Evolutionary conservation across 2,888 invertebrate genomes (phyloP).

Genomic region (Pemphredon lugubris): DNA sequence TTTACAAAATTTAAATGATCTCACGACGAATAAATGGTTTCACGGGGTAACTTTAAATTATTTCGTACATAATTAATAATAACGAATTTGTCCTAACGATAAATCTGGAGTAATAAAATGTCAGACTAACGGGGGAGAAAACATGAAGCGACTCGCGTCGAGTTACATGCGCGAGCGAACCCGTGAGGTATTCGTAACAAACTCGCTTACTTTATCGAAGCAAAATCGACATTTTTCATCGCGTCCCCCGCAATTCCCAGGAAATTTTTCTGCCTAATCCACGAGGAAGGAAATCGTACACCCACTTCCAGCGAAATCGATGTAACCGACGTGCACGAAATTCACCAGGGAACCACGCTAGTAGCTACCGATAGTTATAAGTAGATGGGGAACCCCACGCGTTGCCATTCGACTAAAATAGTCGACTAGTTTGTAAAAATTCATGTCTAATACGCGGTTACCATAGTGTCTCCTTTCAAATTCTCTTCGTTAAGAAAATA

Average conservation of each 20-base stretch:
- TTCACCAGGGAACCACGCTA: not conserved
- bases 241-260: not conserved
- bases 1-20: no score
- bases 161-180: not conserved
- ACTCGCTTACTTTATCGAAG: not conserved
- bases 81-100: no score
- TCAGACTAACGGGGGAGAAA: not conserved
- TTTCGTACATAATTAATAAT: no score
- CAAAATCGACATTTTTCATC: constrained; percentile 1
- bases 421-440: constrained; percentile 5
- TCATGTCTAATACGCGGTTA: not conserved
- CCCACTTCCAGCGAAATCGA: no score
- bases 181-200: not conserved
- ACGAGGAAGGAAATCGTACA: not conserved
- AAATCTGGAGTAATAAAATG: no score
- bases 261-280: constrained; percentile 7
- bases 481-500: no score
- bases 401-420: constrained; percentile 36
- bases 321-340: not conserved
- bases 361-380: constrained; percentile 17
- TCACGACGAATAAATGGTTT: no score
- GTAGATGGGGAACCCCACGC: constrained; percentile 35
- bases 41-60: no score
- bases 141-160: not conserved
- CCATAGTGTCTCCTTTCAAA: not conserved